These are phyloP conservation scores for Amazonetta brasiliensis DNA, from an alignment of 2,797 vertebrate genomes.

Conservation along the genomic window DNA sequence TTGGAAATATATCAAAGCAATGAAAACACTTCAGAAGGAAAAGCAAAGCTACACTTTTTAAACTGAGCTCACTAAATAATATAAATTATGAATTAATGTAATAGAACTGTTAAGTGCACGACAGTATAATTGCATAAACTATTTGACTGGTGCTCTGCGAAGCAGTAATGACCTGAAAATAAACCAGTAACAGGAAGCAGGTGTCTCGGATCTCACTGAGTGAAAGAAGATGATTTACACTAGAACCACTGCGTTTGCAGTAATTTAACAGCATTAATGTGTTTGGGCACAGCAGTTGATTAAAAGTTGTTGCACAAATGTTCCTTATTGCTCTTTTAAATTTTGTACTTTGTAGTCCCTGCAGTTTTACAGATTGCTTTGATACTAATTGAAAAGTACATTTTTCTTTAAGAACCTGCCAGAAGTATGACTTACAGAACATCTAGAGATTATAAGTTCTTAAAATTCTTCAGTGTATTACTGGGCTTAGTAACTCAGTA, in stretches of 20 bases:
- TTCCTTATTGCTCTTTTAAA: slow-evolving; percentile 81
- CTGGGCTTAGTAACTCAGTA: slow-evolving; percentile 50
- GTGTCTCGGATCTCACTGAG: slow-evolving; percentile 82
- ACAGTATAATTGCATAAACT: slow-evolving; percentile 78
- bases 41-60: slow-evolving; percentile 71
- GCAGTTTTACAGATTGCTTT: slow-evolving; percentile 78
- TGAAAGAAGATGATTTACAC: slow-evolving; percentile 81
- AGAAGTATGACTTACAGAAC: slow-evolving; percentile 59
- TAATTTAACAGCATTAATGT: slow-evolving; percentile 80
- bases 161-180: slow-evolving; percentile 88
- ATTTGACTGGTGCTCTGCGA: slow-evolving; percentile 80
- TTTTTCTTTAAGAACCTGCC: slow-evolving; percentile 72
- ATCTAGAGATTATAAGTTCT: slow-evolving; percentile 49
- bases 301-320: slow-evolving; percentile 86
- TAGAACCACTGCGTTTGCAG: slow-evolving; percentile 78
- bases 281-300: slow-evolving; percentile 83
- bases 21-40: slow-evolving; percentile 78
- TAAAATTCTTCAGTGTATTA: slow-evolving; percentile 72
- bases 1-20: slow-evolving; percentile 74
- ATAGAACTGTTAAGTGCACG: slow-evolving; percentile 79
- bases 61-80: slow-evolving; percentile 79
- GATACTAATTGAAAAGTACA: slow-evolving; percentile 80
- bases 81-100: slow-evolving; percentile 82
- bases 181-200: slow-evolving; percentile 84
- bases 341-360: slow-evolving; percentile 75